Evolutionary conservation across 2,797 vertebrate genomes (phyloP), one percentile per base, ranked within the genome.

Genomic region (Pseudopleuronectes americanus): DNA sequence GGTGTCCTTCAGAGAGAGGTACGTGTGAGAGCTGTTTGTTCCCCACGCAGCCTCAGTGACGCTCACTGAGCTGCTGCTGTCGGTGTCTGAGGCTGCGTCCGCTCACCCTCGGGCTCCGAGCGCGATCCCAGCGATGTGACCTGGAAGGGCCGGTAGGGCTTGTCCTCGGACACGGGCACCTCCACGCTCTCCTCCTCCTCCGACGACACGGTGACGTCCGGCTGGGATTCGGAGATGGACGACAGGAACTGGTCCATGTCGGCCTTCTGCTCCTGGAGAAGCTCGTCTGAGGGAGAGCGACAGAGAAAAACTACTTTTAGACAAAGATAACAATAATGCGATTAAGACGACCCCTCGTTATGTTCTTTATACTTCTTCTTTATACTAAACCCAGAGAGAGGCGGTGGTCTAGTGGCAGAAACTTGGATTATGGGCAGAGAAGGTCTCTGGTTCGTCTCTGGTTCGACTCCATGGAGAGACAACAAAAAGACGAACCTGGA

Each of bases 241-340:
- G 96, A 95, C 13, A 97, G 94, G 92, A 99, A 98, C 90, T 97
- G 97, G 87, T 98, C 97, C 95, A 97, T 96, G 87, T 98, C 96
- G 0, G 96, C 95, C 43, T 93, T 95, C 88, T 99, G 97, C 82
- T 99, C 97, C 87, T 97, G 96, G 68, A 98, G 96, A 3, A 99
- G 93, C 74, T 98, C 96, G 74, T 99, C 98, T 99, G 84, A 38
- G 64, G 64, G 61, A 51, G 28, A 41, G 21, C 10, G 36, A 19
- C n/a, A 22, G 7, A 13, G 21, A 23, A n/a, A 38, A 8, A 8
- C 19, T 4, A 0, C 33, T 19, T 21, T 2, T n/a, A 57, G n/a
- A 57, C 55, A 57, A 28, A 33, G 28, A 33, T 28, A 3, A 38
- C 12, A 1, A 12, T 38, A 7, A 19, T 6, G 16, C 16, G 16